Conservation (phyloP, 2,113 vertebrate species). For the Muntiacus muntjak region DNA sequence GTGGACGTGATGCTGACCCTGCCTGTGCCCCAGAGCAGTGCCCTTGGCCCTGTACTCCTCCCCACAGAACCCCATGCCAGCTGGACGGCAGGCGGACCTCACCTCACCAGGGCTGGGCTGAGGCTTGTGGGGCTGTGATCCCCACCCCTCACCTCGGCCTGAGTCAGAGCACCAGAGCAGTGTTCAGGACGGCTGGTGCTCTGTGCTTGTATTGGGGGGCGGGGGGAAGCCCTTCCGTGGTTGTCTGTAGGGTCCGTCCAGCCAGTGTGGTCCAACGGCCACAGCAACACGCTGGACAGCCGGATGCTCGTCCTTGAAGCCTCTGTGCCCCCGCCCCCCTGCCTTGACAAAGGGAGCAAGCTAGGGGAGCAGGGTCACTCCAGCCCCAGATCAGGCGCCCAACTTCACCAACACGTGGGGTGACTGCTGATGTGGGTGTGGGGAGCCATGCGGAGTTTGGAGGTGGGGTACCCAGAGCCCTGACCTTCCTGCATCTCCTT, state of each 20-base stretch:
- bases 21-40: not conserved
- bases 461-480: not conserved
- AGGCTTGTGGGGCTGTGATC: not conserved
- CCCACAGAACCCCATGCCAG: rapidly evolving
- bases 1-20: rapidly evolving
- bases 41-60: not conserved
- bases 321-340: not conserved
- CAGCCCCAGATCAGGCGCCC: not conserved
- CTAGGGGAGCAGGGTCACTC: rapidly evolving
- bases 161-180: rapidly evolving
- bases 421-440: too few species aligned
- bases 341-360: not conserved
- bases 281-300: not conserved
- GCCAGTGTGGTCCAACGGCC: rapidly evolving
- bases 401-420: too few species aligned
- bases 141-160: not conserved
- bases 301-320: rapidly evolving
- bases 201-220: not conserved
- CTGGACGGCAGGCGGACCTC: rapidly evolving
- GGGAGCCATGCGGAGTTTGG: not conserved
- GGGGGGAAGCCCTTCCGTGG: not conserved
- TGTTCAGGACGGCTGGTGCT: not conserved
- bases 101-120: not conserved
- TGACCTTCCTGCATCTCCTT: not conserved
- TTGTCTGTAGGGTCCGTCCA: not conserved